Percentiles rank a stretch among this genome's conserved stretches.
These are phyloP conservation scores for Luscinia megarhynchos DNA, from an alignment of 2,797 vertebrate genomes.

Conservation along the genomic window DNA sequence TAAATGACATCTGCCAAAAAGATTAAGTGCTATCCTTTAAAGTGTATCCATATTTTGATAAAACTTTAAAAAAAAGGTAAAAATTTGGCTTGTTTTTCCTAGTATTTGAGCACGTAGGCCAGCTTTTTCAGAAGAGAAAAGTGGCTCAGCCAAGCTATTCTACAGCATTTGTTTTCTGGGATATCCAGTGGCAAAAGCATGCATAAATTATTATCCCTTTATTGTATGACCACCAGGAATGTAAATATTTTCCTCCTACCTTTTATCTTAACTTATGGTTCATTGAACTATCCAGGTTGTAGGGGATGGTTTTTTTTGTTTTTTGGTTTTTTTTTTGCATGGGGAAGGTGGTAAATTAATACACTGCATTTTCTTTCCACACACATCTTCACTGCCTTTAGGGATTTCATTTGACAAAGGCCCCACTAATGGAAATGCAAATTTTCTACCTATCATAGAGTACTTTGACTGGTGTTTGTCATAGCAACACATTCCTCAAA, in stretches of 20 bases:
- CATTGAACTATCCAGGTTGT: background rate
- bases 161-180: slow-evolving; percentile 10
- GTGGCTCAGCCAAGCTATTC: background rate
- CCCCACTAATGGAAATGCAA: slow-evolving; percentile 76
- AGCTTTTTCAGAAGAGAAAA: background rate
- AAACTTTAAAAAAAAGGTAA: background rate
- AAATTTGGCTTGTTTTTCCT: background rate
- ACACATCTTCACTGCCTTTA: slow-evolving; percentile 61
- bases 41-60: background rate
- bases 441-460: slow-evolving; percentile 72
- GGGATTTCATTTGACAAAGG: slow-evolving; percentile 70
- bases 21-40: background rate
- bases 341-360: background rate
- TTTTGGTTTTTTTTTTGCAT: too few species aligned
- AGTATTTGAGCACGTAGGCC: background rate
- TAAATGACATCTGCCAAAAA: background rate
- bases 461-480: slow-evolving; percentile 46
- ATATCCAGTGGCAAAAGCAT: background rate
- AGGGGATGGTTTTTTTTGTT: accelerated
- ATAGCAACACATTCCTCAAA: slow-evolving; percentile 26
- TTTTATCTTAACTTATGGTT: slow-evolving; percentile 56
- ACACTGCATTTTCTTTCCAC: slow-evolving; percentile 22
- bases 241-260: background rate
- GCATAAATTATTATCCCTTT: slow-evolving; percentile 8
- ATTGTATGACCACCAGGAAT: background rate